Conservation (phyloP, 2,888 invertebrate species). For the Orthonevra nobilis region DNA sequence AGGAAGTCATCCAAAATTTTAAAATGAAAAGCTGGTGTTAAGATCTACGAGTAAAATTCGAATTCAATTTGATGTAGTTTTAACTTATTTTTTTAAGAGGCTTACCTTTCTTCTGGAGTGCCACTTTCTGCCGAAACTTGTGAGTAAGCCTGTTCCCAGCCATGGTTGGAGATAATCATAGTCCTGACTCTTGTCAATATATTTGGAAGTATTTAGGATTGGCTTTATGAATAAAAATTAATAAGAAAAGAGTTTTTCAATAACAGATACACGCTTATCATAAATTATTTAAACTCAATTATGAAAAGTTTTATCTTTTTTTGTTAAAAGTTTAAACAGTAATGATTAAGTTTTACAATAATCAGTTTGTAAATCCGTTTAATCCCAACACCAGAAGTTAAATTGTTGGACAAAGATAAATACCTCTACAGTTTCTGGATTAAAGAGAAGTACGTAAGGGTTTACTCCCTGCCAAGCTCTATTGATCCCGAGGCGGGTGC, state of each 20-base stretch:
- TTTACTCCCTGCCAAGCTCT: slow-evolving; percentile 81
- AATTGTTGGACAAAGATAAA: too few species aligned
- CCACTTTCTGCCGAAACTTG: slow-evolving; percentile 83
- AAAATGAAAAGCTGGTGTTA: slow-evolving; percentile 87
- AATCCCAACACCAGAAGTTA: slow-evolving; percentile 33
- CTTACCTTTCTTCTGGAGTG: slow-evolving; percentile 82
- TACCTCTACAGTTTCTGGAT: slow-evolving; percentile 81
- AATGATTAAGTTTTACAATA: too few species aligned
- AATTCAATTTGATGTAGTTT: neutral
- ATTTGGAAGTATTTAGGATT: slow-evolving; percentile 82
- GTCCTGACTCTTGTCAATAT: slow-evolving; percentile 83
- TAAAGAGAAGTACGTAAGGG: slow-evolving; percentile 81
- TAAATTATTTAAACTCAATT: too few species aligned
- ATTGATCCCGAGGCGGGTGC: slow-evolving; percentile 80
- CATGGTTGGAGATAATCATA: slow-evolving; percentile 83
- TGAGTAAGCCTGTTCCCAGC: slow-evolving; percentile 83
- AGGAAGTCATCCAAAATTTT: slow-evolving; percentile 86
- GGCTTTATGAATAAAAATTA: slow-evolving; percentile 77
- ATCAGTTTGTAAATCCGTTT: slow-evolving; percentile 8
- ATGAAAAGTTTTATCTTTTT: too few species aligned
- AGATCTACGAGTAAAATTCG: slow-evolving; percentile 77
- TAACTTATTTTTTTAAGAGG: too few species aligned
- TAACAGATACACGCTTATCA: too few species aligned
- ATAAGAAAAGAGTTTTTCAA: neutral
- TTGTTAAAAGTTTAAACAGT: too few species aligned